A percentile compares a stretch with the other conserved stretches of the same genome.
Conservation (phyloP, 2,888 invertebrate genomes). For the Lasioglossum pauxillum region DNA sequence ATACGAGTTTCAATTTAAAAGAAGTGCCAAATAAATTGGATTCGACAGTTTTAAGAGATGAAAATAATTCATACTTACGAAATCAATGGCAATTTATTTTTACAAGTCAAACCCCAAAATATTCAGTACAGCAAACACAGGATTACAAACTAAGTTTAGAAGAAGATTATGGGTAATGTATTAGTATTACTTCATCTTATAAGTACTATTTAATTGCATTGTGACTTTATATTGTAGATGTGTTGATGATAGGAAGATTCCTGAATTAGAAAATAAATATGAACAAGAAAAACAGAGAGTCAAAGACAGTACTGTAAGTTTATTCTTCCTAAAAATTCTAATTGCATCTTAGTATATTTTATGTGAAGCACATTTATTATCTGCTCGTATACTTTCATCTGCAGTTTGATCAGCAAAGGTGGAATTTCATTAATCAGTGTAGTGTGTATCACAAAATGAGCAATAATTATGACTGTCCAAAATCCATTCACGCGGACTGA, state of each 20-base stretch:
- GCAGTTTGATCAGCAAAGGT: conserved; percentile 70
- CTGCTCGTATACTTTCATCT: conserved; percentile 39
- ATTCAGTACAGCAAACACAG: conserved; percentile 16
- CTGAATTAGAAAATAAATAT: conserved; percentile 24
- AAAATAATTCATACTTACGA: conserved; percentile 25
- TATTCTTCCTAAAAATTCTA: not conserved
- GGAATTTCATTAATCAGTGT: conserved; percentile 73
- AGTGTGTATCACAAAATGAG: conserved; percentile 69
- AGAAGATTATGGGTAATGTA: conserved; percentile 36
- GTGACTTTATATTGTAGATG: conserved; percentile 27
- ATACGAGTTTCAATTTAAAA: conserved; percentile 8
- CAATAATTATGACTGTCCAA: conserved; percentile 52
- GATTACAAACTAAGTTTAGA: conserved; percentile 21
- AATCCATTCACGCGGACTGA: conserved; percentile 12
- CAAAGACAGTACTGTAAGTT: conserved; percentile 49
- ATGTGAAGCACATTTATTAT: not conserved
- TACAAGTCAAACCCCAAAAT: conserved; percentile 29
- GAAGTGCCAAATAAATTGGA: conserved; percentile 20
- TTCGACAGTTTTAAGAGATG: conserved; percentile 21
- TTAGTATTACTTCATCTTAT: not conserved
- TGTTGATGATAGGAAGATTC: conserved; percentile 7
- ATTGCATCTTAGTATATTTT: not conserved
- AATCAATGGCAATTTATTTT: conserved; percentile 40
- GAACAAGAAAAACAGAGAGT: conserved; percentile 34
- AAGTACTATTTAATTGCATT: not conserved